These are phyloP conservation scores for Fragum fragum DNA, from an alignment of 2,888 invertebrate species.

Conservation along the genomic window DNA sequence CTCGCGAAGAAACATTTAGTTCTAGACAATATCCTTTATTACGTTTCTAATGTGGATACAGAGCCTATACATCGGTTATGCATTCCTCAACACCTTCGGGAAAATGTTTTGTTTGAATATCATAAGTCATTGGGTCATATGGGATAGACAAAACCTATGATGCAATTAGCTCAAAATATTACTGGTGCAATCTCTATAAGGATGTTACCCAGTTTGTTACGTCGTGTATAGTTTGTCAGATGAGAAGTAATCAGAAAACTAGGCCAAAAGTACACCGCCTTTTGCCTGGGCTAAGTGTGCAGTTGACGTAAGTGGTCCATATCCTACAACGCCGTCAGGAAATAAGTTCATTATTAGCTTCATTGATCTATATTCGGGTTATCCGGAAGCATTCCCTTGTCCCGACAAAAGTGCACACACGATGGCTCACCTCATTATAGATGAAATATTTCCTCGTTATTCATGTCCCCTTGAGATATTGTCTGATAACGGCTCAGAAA, in stretches of 20 bases:
- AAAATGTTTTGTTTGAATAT: conserved; percentile 9
- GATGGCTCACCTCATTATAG: conserved; percentile 35
- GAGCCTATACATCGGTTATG: background rate
- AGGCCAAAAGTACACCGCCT: conserved; percentile 2
- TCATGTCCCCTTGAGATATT: conserved; percentile 40
- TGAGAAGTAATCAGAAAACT: background rate
- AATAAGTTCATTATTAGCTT: conserved; percentile 18
- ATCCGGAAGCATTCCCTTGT: conserved; percentile 38
- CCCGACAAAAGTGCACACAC: conserved; percentile 42
- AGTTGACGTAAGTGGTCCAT: conserved; percentile 35
- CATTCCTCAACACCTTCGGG: conserved; percentile 1
- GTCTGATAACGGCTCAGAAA: conserved; percentile 48
- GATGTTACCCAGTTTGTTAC: background rate
- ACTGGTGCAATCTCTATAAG: conserved; percentile 9
- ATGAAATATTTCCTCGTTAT: conserved; percentile 44
- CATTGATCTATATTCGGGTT: conserved; percentile 36
- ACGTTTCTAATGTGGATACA: conserved; percentile 6
- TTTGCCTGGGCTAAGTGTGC: conserved; percentile 9
- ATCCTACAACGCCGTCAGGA: background rate
- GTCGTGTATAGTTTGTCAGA: background rate
- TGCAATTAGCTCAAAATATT: conserved; percentile 14
- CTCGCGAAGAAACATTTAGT: background rate
- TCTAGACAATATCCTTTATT: background rate
- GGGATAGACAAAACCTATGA: conserved; percentile 21
- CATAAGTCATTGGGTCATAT: conserved; percentile 1